A percentile compares a stretch with the other conserved stretches of the same genome.
Evolutionary conservation across 2,113 vertebrate genomes (phyloP).

Genomic region (Taurulus bubalis): DNA sequence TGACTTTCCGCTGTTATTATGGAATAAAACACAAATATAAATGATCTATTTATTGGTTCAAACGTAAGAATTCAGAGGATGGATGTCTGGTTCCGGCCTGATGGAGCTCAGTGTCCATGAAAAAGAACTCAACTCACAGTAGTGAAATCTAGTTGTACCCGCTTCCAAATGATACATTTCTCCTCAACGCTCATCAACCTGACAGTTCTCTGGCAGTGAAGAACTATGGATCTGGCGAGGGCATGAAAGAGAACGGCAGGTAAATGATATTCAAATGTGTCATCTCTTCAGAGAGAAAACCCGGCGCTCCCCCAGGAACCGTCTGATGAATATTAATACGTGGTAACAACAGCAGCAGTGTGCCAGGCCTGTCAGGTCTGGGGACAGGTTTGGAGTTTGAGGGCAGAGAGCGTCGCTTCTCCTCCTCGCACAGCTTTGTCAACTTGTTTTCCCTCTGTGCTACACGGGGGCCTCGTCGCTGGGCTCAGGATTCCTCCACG

Average conservation of each 20-base stretch:
- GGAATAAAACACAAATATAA: background rate
- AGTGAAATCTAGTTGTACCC: background rate
- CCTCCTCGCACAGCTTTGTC: conserved; percentile 65
- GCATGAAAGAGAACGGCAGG: conserved; percentile 59
- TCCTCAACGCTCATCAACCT: conserved; percentile 21
- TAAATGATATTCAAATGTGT: conserved; percentile 75
- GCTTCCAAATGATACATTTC: conserved; percentile 39
- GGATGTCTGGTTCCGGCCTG: background rate
- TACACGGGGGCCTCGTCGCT: conserved; percentile 44
- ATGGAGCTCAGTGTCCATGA: conserved; percentile 5
- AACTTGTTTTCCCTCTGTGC: conserved; percentile 61
- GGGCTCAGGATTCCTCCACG: conserved; percentile 34
- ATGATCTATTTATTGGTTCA: background rate
- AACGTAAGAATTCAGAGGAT: background rate
- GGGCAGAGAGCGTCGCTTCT: conserved; percentile 67
- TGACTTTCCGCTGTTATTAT: background rate
- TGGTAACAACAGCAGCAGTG: conserved; percentile 65
- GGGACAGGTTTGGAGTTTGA: conserved; percentile 63
- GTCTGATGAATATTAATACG: conserved; percentile 80
- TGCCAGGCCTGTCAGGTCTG: conserved; percentile 70
- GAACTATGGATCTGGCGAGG: conserved; percentile 42
- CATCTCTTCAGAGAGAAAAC: conserved; percentile 67
- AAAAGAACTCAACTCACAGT: background rate
- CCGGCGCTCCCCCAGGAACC: conserved; percentile 58
- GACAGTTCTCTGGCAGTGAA: conserved; percentile 54